These are phyloP conservation scores for Ailuropoda melanoleuca DNA, from an alignment of 2,113 vertebrate species.

Conservation along the genomic window DNA sequence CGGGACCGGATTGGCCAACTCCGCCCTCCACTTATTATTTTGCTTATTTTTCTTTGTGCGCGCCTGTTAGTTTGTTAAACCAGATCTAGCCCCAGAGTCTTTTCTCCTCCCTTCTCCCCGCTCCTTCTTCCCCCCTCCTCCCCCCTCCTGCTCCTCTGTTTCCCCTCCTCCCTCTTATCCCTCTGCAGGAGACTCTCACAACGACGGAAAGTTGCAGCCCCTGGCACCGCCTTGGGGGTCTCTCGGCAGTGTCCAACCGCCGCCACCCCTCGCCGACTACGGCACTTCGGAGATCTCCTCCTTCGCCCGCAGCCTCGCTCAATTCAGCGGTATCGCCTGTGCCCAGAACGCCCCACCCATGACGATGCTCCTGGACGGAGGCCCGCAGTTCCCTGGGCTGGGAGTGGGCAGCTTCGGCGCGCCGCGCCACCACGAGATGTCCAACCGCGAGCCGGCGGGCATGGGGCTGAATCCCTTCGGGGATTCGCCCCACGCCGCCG, in stretches of 20 bases:
- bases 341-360: constrained; percentile 85
- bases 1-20: constrained; percentile 65
- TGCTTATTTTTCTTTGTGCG: constrained; percentile 78
- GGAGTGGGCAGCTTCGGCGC: constrained; percentile 96
- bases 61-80: constrained; percentile 71
- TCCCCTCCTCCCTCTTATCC: constrained; percentile 71
- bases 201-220: constrained; percentile 74
- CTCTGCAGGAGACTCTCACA: constrained; percentile 74
- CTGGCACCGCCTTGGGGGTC: constrained; percentile 48
- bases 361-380: constrained; percentile 98
- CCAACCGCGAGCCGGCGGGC: constrained; percentile 90
- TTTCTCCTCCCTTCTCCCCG: constrained; percentile 71
- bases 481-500: constrained; percentile 91
- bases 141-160: constrained; percentile 44
- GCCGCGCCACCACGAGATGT: constrained; percentile 91
- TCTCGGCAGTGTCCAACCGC: constrained; percentile 57
- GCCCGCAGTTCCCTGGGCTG: constrained; percentile 96
- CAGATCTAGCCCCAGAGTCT: constrained; percentile 78
- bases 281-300: constrained; percentile 7
- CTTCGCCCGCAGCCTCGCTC: constrained; percentile 63
- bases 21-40: constrained; percentile 73
- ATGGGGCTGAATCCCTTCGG: constrained; percentile 94
- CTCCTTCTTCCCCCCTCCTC: constrained; percentile 27
- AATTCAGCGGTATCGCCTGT: constrained; percentile 72
- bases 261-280: constrained; percentile 33